Evolutionary conservation across 2,797 vertebrate species (phyloP).

Genomic region (Epinephelus coioides): DNA sequence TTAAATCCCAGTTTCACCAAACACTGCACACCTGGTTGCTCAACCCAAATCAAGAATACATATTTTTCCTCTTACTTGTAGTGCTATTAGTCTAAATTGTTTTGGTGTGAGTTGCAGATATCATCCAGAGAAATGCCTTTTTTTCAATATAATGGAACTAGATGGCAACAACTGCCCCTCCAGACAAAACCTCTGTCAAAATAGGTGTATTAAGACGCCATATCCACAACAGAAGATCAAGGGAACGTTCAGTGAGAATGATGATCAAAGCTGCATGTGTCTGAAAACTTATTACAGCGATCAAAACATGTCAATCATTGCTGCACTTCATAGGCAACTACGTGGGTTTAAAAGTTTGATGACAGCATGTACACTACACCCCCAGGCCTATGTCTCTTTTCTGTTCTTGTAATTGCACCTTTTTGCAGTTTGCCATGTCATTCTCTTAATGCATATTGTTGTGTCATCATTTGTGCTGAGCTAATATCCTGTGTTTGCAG

Average conservation of each 20-base stretch:
- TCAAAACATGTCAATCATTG: conserved; percentile 18
- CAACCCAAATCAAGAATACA: too few species aligned
- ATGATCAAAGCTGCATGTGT: conserved; percentile 11
- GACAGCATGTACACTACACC: not conserved
- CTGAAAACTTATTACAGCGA: not conserved
- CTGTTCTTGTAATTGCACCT: not conserved
- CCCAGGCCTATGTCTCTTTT: rapidly evolving
- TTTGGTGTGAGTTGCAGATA: too few species aligned
- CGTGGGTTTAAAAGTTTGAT: not conserved
- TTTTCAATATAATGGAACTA: too few species aligned
- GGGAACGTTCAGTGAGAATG: not conserved
- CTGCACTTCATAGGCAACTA: not conserved
- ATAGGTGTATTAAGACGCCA: not conserved
- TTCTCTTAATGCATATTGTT: not conserved
- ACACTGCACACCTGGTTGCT: not conserved
- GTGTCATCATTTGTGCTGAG: not conserved
- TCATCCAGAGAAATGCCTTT: too few species aligned
- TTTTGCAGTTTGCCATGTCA: not conserved
- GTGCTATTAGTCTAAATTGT: too few species aligned
- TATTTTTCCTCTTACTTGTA: too few species aligned
- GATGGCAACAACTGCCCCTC: too few species aligned
- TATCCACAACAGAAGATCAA: conserved; percentile 19
- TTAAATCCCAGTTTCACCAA: not conserved
- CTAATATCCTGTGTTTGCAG: not conserved
- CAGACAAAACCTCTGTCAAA: not conserved